These are phyloP conservation scores for Peribatodes rhomboidaria DNA, from an alignment of 2,888 invertebrate genomes.

Conservation along the genomic window DNA sequence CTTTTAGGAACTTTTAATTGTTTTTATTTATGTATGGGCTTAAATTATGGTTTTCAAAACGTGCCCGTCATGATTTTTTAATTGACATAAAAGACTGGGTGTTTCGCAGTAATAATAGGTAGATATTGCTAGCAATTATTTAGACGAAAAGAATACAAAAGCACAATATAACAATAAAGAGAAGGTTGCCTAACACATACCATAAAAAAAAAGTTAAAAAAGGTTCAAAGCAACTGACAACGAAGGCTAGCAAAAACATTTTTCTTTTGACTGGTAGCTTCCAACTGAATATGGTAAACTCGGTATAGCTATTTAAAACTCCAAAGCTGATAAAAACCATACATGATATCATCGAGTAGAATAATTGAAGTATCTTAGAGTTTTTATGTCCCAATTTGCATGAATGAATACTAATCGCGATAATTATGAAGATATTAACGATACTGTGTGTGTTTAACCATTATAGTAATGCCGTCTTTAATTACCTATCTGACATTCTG, in stretches of 20 bases:
- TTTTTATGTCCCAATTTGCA: conserved; percentile 35
- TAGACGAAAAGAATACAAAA: not conserved
- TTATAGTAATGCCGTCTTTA: conserved; percentile 18
- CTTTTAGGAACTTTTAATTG: conserved; percentile 22
- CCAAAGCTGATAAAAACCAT: conserved; percentile 11
- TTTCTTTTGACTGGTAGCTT: not conserved
- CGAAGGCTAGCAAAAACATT: not conserved
- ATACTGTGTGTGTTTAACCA: conserved; percentile 27
- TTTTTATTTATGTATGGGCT: not conserved
- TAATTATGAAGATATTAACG: conserved; percentile 36
- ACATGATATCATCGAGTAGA: conserved; percentile 30
- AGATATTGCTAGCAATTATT: not conserved
- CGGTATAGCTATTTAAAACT: not conserved
- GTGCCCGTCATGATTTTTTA: not conserved
- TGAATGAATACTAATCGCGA: conserved; percentile 34
- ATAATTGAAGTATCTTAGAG: conserved; percentile 28
- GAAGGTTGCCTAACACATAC: not conserved
- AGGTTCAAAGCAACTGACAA: not conserved
- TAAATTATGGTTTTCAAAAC: conserved; percentile 4
- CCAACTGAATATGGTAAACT: conserved; percentile 13
- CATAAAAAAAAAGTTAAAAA: not conserved
- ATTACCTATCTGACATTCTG: conserved; percentile 23
- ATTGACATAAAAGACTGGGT: not conserved
- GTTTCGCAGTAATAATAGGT: not conserved
- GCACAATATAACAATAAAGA: not conserved